These are phyloP conservation scores for Callosobruchus maculatus DNA, from an alignment of 2,888 invertebrate species.

Conservation along the genomic window DNA sequence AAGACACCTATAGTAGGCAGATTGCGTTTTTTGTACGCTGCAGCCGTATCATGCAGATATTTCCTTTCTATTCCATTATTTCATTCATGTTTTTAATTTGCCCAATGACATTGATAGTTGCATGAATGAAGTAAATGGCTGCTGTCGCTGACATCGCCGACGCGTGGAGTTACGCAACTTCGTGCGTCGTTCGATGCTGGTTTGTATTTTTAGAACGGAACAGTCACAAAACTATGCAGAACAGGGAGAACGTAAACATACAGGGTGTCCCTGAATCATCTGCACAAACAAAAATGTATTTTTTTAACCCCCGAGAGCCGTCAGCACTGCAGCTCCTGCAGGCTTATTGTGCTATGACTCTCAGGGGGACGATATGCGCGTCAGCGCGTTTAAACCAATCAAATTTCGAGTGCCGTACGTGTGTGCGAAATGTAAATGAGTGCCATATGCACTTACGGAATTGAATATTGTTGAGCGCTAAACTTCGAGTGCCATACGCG, in stretches of 20 bases:
- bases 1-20: not conserved
- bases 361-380: too few relatives aligned
- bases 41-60: not conserved
- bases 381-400: too few relatives aligned
- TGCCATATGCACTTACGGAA: too few relatives aligned
- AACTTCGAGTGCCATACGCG: too few relatives aligned
- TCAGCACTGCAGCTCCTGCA: too few relatives aligned
- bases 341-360: too few relatives aligned
- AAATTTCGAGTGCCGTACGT: too few relatives aligned
- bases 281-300: too few relatives aligned
- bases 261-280: too few relatives aligned
- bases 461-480: too few relatives aligned
- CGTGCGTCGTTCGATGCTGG: not conserved
- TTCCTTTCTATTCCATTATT: conserved; percentile 13
- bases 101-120: conserved; percentile 33
- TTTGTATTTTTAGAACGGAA: not conserved
- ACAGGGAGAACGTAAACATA: not conserved
- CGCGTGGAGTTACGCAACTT: not conserved
- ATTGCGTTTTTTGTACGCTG: not conserved
- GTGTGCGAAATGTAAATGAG: too few relatives aligned
- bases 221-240: not conserved
- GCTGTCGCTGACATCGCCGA: not conserved
- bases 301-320: too few relatives aligned
- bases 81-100: conserved; percentile 35
- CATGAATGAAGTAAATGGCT: conserved; percentile 29